Evolutionary conservation across 1,140 invertebrate species (phyloP), one percentile per base, ranked within the genome.

Genomic region (Schlechtendalia chinensis): DNA sequence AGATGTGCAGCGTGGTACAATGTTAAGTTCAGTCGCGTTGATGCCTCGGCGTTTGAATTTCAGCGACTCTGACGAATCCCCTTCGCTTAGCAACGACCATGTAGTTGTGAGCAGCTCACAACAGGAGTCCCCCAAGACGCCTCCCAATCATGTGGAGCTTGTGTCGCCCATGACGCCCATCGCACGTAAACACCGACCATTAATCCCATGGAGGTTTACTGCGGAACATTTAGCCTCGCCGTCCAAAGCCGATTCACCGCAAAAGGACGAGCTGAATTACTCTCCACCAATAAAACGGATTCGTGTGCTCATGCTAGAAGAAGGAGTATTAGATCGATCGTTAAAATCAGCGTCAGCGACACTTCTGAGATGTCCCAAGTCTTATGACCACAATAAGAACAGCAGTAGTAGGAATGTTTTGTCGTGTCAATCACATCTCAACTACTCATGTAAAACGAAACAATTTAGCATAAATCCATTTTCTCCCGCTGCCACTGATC

Each of bases 1-100:
- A 22, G 74, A 58, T 24, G 14, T 77, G 12, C 56, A 61, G 22
- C 22, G 32, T 39, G 32, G 32, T 39, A 39, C 29, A 2, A 22
- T 24, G 1, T 39, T 24, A 1, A 47, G 19, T 10, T 27, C 53
- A 77, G 32, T 59, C 24, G 17, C 74, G 19, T 77, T 77, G 8
- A 32, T 77, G 22, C 74, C 74, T 45, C 59, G 74, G 61, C 74
- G 74, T 59, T 77, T 77, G 17, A 77, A 59, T 59, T 77, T 77
- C 22, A 77, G 16, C 47, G 74, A 77, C 16, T 61, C 74, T 61
- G 54, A 77, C 59, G 74, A 77, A 32, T 74, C 71, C 32, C n/a
- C 27, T 17, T 22, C 74, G n/a, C 12, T 32, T 58, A 24, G 58
- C n/a, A 45, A 1, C 32, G 8, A 39, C 32, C 3, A 39, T 39